Percentiles rank a stretch among this genome's conserved stretches.
phyloP scores from a whole-genome alignment of 2,113 vertebrate genomes.

The Siniperca chuatsi region DNA sequence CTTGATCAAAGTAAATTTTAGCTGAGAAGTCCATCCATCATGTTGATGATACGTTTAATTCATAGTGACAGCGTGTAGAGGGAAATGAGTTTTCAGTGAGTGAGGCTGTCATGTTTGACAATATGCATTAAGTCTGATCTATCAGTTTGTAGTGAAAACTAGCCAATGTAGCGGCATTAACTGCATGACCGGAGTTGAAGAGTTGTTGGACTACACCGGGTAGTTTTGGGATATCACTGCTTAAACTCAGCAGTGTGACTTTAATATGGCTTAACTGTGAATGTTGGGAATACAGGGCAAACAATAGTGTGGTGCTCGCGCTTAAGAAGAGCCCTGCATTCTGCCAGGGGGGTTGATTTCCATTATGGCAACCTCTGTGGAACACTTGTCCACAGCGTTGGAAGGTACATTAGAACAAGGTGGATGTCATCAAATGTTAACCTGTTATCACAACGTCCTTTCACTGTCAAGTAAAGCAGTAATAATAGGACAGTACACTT shows the following conservation, averaged over 20 bases:
- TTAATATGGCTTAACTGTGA: constrained; percentile 24
- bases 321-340: background rate
- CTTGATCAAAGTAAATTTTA: constrained; percentile 81
- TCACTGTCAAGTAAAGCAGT: background rate
- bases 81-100: constrained; percentile 79
- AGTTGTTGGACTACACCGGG: constrained; percentile 27
- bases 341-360: background rate
- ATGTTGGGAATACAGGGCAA: background rate
- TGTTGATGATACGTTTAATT: constrained; percentile 84
- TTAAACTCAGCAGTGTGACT: constrained; percentile 28
- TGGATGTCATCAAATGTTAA: background rate
- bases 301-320: background rate
- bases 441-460: background rate
- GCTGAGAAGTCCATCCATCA: constrained; percentile 84
- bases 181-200: constrained; percentile 51
- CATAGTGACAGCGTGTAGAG: constrained; percentile 71
- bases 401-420: background rate
- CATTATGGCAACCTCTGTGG: background rate
- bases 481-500: background rate
- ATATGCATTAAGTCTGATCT: constrained; percentile 76
- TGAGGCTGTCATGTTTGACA: constrained; percentile 81
- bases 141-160: constrained; percentile 71
- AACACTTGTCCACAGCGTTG: background rate
- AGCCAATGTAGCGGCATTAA: constrained; percentile 44
- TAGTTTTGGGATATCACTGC: constrained; percentile 37